Conservation (phyloP, 2,888 invertebrate species). For the Opisthograptis luteolata region DNA sequence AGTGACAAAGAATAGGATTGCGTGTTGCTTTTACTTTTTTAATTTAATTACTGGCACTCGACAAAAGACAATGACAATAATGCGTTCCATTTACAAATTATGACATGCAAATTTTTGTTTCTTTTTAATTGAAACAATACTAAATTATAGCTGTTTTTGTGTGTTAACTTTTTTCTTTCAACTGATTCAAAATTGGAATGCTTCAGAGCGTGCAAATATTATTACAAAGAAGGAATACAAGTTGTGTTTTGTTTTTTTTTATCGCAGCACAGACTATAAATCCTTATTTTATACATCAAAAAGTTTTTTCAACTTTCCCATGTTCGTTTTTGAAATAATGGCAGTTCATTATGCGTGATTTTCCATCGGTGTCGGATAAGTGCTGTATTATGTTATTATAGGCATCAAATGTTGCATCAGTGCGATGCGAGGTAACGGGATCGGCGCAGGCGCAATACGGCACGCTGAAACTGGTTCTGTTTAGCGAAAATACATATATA, state of each 20-base stretch:
- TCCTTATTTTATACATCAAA: slow-evolving; percentile 2
- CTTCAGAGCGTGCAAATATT: not conserved
- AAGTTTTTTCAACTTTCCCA: slow-evolving; percentile 35
- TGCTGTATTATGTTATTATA: slow-evolving; percentile 80
- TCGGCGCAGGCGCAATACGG: slow-evolving; percentile 29
- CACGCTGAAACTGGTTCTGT: slow-evolving; percentile 73
- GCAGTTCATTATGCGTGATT: slow-evolving; percentile 42
- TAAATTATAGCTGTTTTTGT: not conserved
- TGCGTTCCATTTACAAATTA: slow-evolving; percentile 70
- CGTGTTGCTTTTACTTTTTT: slow-evolving; percentile 79
- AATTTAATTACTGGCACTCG: slow-evolving; percentile 73
- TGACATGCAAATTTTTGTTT: slow-evolving; percentile 67
- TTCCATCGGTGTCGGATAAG: slow-evolving; percentile 48
- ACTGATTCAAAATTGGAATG: not conserved
- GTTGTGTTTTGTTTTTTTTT: too few relatives aligned
- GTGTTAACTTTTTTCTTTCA: not conserved
- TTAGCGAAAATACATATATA: slow-evolving; percentile 64
- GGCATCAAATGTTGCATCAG: slow-evolving; percentile 79
- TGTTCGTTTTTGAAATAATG: slow-evolving; percentile 43
- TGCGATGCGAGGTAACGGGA: slow-evolving; percentile 72
- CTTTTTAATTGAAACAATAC: slow-evolving; percentile 20
- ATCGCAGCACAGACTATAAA: too few relatives aligned
- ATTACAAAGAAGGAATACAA: too few relatives aligned
- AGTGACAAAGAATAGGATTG: slow-evolving; percentile 79
- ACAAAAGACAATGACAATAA: slow-evolving; percentile 73